Percentiles rank a stretch among this genome's conserved stretches.
phyloP scores from a whole-genome alignment of 37 sponge, comb jelly and placozoan species.

The Cladorhizidae sp. region DNA sequence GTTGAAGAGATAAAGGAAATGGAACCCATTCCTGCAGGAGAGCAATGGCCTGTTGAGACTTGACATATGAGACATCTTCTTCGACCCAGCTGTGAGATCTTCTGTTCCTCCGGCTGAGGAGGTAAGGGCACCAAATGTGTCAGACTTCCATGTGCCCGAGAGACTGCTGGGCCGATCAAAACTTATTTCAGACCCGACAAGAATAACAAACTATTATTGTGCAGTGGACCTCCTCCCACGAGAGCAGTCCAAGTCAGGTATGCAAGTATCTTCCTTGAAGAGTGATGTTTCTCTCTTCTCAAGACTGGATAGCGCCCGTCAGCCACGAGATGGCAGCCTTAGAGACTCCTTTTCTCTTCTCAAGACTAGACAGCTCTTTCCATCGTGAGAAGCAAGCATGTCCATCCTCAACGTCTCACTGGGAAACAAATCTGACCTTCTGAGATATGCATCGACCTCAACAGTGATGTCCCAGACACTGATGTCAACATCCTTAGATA shows the following conservation, averaged over 20 bases:
- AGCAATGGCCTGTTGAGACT: constrained; percentile 29
- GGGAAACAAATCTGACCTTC: neutral
- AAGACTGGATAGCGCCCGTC: neutral
- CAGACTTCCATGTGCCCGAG: neutral
- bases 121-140: neutral
- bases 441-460: neutral
- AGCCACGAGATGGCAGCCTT: neutral
- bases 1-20: constrained; percentile 23
- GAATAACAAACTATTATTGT: neutral
- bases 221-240: neutral
- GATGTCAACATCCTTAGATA: neutral
- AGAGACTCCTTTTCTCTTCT: neutral
- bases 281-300: neutral
- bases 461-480: neutral
- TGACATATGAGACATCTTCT: constrained; percentile 7
- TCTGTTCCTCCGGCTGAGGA: neutral
- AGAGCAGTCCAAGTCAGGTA: neutral
- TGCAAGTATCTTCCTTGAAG: neutral
- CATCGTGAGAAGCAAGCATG: neutral
- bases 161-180: neutral
- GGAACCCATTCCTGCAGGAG: constrained; percentile 33
- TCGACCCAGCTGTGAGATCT: neutral
- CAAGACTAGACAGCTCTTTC: no score
- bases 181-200: neutral
- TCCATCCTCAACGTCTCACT: neutral